Evolutionary conservation across 2,888 invertebrate species (phyloP).

Genomic region (Andricus quercusramuli): DNA sequence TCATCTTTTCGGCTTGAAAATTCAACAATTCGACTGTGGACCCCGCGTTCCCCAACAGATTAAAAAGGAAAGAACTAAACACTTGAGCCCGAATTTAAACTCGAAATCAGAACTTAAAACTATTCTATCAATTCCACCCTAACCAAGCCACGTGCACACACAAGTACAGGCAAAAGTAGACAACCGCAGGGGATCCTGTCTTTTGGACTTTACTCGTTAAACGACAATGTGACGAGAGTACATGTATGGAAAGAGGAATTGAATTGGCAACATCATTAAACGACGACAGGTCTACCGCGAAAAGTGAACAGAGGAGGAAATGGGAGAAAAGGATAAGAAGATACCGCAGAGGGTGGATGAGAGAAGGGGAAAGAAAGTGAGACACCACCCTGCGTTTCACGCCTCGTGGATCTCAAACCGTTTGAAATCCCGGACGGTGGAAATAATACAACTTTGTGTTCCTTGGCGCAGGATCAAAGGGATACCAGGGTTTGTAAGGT

Average conservation of each 20-base stretch:
- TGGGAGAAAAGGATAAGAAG: constrained; percentile 48
- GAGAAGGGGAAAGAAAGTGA: constrained; percentile 52
- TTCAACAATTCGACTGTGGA: too few species aligned
- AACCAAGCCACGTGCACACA: neutral
- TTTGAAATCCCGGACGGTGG: constrained; percentile 72
- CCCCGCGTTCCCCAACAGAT: too few species aligned
- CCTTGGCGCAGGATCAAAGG: constrained; percentile 72
- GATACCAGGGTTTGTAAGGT: constrained; percentile 58
- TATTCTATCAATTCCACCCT: neutral
- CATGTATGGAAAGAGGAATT: constrained; percentile 53
- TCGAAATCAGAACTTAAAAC: neutral
- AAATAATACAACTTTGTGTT: constrained; percentile 76
- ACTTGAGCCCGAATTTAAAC: neutral
- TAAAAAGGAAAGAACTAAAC: neutral
- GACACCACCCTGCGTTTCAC: constrained; percentile 68
- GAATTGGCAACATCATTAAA: constrained; percentile 67
- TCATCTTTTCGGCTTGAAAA: too few species aligned
- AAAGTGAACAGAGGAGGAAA: constrained; percentile 47
- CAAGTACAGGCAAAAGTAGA: neutral
- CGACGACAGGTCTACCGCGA: constrained; percentile 50
- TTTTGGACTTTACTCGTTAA: neutral
- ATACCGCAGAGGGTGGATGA: constrained; percentile 45
- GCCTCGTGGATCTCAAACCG: constrained; percentile 71
- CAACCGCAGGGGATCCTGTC: constrained; percentile 8
- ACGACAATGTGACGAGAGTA: constrained; percentile 10